These are phyloP conservation scores for Alitta virens DNA, from an alignment of 2,888 invertebrate species.

Conservation along the genomic window DNA sequence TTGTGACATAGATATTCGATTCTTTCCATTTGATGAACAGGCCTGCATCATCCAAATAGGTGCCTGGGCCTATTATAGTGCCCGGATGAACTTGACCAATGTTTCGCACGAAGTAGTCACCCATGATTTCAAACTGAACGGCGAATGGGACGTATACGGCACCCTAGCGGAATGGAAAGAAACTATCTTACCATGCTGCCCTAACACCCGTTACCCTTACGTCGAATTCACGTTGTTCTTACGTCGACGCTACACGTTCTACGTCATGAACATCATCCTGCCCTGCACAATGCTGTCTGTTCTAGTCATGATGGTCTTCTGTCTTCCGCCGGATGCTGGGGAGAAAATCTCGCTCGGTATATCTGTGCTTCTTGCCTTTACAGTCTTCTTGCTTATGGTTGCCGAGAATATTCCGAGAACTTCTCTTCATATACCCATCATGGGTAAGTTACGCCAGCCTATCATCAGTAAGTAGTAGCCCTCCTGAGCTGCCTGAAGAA, in stretches of 20 bases:
- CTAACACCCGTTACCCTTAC: constrained; percentile 29
- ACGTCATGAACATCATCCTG: constrained; percentile 38
- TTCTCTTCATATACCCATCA: constrained; percentile 35
- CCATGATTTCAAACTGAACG: constrained; percentile 30
- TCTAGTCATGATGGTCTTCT: constrained; percentile 41
- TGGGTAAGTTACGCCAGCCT: constrained; percentile 29
- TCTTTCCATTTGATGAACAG: constrained; percentile 34
- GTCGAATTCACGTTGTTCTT: constrained; percentile 29
- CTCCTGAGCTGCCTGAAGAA: background rate
- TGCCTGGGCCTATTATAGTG: constrained; percentile 32
- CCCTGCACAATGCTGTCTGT: constrained; percentile 41
- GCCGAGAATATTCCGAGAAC: constrained; percentile 43
- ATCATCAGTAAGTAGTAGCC: background rate
- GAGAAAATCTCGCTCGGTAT: constrained; percentile 42
- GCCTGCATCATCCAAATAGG: constrained; percentile 27
- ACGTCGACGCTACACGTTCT: constrained; percentile 29
- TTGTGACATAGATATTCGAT: constrained; percentile 33
- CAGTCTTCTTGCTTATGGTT: constrained; percentile 42
- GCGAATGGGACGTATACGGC: constrained; percentile 29
- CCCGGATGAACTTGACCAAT: constrained; percentile 33
- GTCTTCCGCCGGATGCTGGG: constrained; percentile 44
- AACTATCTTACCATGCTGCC: constrained; percentile 30
- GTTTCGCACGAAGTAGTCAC: constrained; percentile 11
- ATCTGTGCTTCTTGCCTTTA: constrained; percentile 38
- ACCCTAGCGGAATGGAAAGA: constrained; percentile 29